These are phyloP conservation scores for Cantharis flavilabris DNA, from an alignment of 2,888 invertebrate genomes.

Conservation along the genomic window DNA sequence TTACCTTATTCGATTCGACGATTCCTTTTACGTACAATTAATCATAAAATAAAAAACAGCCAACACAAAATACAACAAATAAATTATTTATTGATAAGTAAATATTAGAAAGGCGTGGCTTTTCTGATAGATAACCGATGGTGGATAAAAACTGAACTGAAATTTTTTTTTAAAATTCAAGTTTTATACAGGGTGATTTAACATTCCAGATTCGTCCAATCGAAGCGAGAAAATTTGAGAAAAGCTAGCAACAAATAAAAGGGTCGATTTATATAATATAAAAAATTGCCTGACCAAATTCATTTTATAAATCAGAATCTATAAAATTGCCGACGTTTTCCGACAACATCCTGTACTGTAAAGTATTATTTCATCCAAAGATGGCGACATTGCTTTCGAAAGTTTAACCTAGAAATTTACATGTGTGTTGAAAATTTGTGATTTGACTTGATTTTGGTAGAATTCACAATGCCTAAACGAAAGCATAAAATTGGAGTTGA, in stretches of 20 bases:
- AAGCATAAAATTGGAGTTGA: not conserved
- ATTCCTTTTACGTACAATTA: not conserved
- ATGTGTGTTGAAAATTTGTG: not conserved
- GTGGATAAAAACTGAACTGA: not conserved
- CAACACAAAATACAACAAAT: not conserved
- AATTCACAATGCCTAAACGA: not conserved
- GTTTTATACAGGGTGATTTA: not conserved
- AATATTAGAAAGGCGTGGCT: not conserved
- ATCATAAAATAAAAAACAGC: not conserved
- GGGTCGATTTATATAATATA: no score
- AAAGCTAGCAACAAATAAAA: not conserved
- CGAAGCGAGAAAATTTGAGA: no score
- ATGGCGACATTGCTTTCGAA: not conserved
- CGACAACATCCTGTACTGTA: not conserved
- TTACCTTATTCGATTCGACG: not conserved
- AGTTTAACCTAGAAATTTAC: not conserved
- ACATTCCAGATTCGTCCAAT: not conserved
- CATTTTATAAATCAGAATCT: no score
- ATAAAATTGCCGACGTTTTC: no score
- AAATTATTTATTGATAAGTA: not conserved
- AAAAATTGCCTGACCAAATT: no score
- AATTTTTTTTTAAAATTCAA: not conserved
- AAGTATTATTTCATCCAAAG: not conserved
- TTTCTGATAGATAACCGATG: not conserved
- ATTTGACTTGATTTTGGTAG: not conserved